Evolutionary conservation across 2,888 invertebrate genomes (phyloP), one percentile per base, ranked within the genome.

Genomic region (Cancer borealis): DNA sequence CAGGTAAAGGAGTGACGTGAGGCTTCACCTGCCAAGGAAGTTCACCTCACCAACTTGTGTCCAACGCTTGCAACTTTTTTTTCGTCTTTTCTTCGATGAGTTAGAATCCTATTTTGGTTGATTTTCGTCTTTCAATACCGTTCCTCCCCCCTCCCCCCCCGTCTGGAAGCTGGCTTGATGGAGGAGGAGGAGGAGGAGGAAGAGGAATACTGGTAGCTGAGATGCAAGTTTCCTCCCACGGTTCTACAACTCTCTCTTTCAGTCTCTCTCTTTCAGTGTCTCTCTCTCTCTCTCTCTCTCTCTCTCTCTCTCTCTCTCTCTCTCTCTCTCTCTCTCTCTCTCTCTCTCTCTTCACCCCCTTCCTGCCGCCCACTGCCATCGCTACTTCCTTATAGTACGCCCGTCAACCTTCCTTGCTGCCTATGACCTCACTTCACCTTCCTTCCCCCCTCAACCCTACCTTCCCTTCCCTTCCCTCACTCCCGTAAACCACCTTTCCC

Each of bases 291-390:
- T 46, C 88, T 88, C 45, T 45, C 88, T 39, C 46, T 88, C 39
- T 88, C 88, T 46, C 88, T 88, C 46, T 88, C 88, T 46, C 88
- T 88, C 88, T 88, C 88, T 88, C 88, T 30, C 87, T 30, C 87
- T 30, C 26, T 30, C 87, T 30, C 87, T 30, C 30, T 45, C 30
- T 45, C 45, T 87, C 17, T 87, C 45, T 45, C 30, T 45, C 87
- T 87, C 39, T 14, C 87, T 30, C 17, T 87, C 87, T 87, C 12
- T 12, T n/a, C 39, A 3, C 87, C 4, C 87, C 2, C 45, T 87
- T 6, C 5, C 88, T 88, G 10, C 46, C 88, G 17, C 88, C 46
- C 88, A 17, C 46, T 17, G 14, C 88, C 17, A 4, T 26, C 14
- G 1, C 47, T 46, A 2, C 10, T 79, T 26, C 79, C 79, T 10